Evolutionary conservation across 2,113 vertebrate species (phyloP).

Genomic region (Elephantulus edwardii): DNA sequence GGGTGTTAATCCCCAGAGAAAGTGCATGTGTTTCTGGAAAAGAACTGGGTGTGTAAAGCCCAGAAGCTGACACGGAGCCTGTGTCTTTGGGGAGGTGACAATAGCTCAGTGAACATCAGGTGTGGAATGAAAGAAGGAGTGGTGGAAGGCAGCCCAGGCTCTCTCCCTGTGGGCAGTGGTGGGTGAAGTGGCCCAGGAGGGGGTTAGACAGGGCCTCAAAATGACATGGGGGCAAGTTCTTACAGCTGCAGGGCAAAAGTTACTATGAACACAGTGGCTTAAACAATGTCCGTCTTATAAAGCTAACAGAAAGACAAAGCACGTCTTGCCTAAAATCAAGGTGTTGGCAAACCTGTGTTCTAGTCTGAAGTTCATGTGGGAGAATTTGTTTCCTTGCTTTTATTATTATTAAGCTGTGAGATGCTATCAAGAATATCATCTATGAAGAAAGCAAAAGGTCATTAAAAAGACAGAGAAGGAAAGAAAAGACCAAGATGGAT

Average conservation of each 20-base stretch:
- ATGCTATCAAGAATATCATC: too few species aligned
- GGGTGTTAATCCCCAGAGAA: too few species aligned
- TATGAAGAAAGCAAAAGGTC: too few species aligned
- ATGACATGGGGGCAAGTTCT: neutral
- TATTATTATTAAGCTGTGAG: neutral
- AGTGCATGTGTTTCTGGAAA: accelerated
- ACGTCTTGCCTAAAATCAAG: neutral
- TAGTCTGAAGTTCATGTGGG: neutral
- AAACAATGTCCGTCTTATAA: too few species aligned
- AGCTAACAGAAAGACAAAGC: neutral
- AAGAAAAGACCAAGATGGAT: too few species aligned
- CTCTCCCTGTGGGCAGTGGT: neutral
- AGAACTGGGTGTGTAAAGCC: neutral
- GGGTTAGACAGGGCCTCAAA: neutral
- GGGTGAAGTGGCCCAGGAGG: neutral
- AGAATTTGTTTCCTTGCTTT: neutral
- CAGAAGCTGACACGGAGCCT: neutral
- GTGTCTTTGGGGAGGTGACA: neutral
- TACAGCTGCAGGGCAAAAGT: neutral
- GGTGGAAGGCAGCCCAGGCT: neutral
- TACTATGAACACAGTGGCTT: too few species aligned
- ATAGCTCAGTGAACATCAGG: neutral
- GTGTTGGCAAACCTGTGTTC: neutral
- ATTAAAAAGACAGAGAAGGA: too few species aligned
- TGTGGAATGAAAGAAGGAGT: neutral